Evolutionary conservation across 2,797 vertebrate species (phyloP).

Genomic region (Peromyscus melanophrys): DNA sequence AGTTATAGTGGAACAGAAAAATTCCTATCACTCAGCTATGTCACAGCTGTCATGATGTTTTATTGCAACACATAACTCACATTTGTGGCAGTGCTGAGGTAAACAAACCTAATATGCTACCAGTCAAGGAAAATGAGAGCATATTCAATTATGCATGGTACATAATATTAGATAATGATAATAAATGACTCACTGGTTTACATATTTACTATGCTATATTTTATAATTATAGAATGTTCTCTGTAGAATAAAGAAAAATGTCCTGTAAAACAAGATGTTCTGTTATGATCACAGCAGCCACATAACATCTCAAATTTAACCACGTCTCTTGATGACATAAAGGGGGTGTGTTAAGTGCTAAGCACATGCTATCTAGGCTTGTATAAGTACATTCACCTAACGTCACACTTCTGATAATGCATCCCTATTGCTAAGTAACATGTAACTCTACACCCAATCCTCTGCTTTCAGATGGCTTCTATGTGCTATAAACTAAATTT

Average conservation of each 20-base stretch:
- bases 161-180: neutral
- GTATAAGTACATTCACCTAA: no score
- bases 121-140: neutral
- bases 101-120: neutral
- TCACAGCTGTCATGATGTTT: neutral
- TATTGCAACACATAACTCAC: neutral
- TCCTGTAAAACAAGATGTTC: neutral
- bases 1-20: neutral
- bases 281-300: neutral
- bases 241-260: neutral
- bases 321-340: neutral
- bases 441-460: neutral
- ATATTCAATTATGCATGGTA: neutral
- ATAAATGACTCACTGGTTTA: neutral
- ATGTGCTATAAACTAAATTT: neutral
- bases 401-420: neutral
- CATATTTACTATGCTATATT: neutral
- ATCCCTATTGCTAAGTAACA: neutral
- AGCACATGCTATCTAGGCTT: neutral
- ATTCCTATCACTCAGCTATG: no score
- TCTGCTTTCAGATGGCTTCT: neutral
- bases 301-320: neutral
- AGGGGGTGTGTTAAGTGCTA: neutral
- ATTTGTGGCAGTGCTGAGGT: no score
- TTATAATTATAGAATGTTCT: neutral